Evolutionary conservation across 2,797 vertebrate genomes (phyloP), one percentile per base, ranked within the genome.

Genomic region (Antennarius maculatus): DNA sequence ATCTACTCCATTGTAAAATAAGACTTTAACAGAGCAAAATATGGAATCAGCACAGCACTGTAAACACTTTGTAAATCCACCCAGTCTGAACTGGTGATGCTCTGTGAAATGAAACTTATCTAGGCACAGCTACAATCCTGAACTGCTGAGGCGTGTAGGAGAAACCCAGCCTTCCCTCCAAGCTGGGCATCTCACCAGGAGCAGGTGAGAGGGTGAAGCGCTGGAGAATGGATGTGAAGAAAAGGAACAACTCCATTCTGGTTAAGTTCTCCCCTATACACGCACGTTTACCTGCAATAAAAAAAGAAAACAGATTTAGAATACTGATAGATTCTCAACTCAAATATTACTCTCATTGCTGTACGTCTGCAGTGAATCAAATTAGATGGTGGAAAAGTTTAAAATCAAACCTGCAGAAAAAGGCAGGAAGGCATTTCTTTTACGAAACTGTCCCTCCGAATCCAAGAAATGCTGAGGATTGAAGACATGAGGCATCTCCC

Each of bases 381-480:
- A 28, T 23, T 3, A 18, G 4, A 5, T 12, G 43, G 11, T 5
- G 6, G 7, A 31, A 10, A 0, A 10, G 2, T 14, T 42, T 7
- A 1, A 0, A 53, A 42, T 31, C 39, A 83, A 64, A 96, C 95
- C 96, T 39, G 83, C 0, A 63, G 95, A 95, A 81, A 97, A 97
- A 0, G 95, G 92, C 3, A 95, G 1, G 71, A 97, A 97, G 18
- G 79, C 62, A 0, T 96, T 94, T 3, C 78, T 93, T 71, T 77
- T 95, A 53, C 73, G 77, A 78, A 96, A 95, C 23, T 85, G 85
- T 6, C 95, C 93, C 0, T 95, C 79, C 47, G 84, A 80, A 77
- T 96, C 92, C 80, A 96, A 85, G 75, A 97, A 97, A 79, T 97
- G 95, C 29, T 69, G 85, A 0, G 95, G 96, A 60, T 95, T 96